Evolutionary conservation across 2,113 vertebrate species (phyloP), one percentile per base, ranked within the genome.

Genomic region (Peucedramus taeniatus): DNA sequence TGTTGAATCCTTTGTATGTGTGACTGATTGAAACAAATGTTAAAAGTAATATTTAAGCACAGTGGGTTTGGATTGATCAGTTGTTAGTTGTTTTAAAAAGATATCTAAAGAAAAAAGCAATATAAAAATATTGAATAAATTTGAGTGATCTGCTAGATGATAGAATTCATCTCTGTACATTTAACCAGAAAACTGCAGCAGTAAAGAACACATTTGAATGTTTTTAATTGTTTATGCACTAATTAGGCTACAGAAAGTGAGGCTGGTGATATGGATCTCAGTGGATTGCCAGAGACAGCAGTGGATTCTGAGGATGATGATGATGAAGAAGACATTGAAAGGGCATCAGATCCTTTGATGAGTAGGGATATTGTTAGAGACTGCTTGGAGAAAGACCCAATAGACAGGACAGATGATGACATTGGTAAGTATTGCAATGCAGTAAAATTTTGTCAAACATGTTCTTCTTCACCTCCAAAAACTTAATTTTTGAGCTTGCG

Each of bases 251-350:
- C 99, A 72, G 99, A 99, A 98, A 99, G 99, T 97, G 99, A 99
- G 96, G 98, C 99, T 57, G 99, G 99, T 79, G 99, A 99, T 98
- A 99, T 99, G 99, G 99, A 99, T 98, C 98, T 99, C 92, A 99
- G 99, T 94, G 99, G 99, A 88, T 98, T 99, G 94, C 99, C 99
- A 13, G 99, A 99, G 97, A 99, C 99, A n/a, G 99, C 99, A 40
- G 99, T 99, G 39, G 99, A 99, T 98, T 99, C 99, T 2, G 99
- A 99, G 93, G 99, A 99, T 65, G 99, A 99, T 5, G 99, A 99
- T 2, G 99, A 99, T 39, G 99, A 99, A 94, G 99, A 99, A 97
- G 99, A 99, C 91, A 99, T 99, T 84, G 99, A 99, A 95, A 98
- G 99, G 64, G 99, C 99, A 14, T 99, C 99, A 0, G 99, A 99